These are phyloP conservation scores for Heliconius congener DNA, from an alignment of 1,140 invertebrate species.

Conservation along the genomic window DNA sequence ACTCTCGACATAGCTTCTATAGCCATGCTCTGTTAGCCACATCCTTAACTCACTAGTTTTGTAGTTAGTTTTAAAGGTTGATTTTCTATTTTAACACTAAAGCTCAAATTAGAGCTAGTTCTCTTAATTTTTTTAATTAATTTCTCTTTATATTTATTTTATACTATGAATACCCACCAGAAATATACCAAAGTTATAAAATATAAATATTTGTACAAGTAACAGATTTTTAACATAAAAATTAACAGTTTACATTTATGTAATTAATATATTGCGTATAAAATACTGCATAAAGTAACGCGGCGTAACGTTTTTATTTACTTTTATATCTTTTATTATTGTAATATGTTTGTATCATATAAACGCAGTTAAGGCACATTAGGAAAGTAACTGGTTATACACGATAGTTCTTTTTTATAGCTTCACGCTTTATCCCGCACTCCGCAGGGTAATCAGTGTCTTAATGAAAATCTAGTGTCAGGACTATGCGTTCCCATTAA, in stretches of 20 bases:
- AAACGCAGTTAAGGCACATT: no score
- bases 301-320: not conserved
- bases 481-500: no score
- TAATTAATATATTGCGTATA: slow-evolving; percentile 15
- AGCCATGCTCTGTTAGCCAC: slow-evolving; percentile 3
- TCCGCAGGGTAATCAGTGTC: no score
- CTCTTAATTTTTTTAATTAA: no score
- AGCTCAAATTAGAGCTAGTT: no score
- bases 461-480: no score
- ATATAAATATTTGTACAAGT: not conserved
- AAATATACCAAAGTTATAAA: not conserved
- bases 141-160: not conserved
- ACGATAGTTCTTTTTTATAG: not conserved
- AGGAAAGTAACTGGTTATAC: not conserved
- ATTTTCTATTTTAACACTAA: no score
- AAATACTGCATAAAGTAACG: slow-evolving; percentile 10
- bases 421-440: no score
- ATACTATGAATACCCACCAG: not conserved
- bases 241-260: not conserved
- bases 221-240: not conserved
- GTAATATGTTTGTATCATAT: not conserved
- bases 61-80: no score
- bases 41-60: not conserved
- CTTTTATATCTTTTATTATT: not conserved
- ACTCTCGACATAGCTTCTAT: slow-evolving; percentile 31